Conservation (phyloP, 2,888 invertebrate species). For the Abrostola triplasia region DNA sequence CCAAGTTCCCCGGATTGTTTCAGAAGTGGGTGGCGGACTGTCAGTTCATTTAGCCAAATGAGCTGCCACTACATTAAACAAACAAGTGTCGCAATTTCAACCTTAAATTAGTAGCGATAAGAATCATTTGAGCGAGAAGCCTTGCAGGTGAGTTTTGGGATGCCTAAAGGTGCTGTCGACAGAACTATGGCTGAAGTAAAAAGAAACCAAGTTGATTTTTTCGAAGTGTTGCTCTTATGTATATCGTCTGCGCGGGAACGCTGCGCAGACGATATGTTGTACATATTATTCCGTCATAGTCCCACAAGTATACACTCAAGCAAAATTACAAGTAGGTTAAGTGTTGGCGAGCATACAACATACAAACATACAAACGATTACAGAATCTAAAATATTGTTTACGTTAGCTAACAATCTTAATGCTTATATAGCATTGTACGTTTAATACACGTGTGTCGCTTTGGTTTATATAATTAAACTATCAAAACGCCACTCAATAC, state of each 20-base stretch:
- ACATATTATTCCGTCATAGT: no score
- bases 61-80: conserved; percentile 51
- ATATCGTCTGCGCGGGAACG: no score
- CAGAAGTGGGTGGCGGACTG: conserved; percentile 50
- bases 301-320: no score
- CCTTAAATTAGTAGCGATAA: conserved; percentile 18
- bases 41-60: conserved; percentile 69
- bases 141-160: conserved; percentile 14
- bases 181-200: conserved; percentile 14
- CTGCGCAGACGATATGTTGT: no score
- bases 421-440: no score
- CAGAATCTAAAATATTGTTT: no score
- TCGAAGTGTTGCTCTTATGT: not conserved
- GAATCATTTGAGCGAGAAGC: conserved; percentile 10
- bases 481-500: not conserved
- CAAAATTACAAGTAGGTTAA: no score
- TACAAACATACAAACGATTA: no score
- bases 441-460: no score
- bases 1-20: conserved; percentile 58
- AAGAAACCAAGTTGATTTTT: not conserved
- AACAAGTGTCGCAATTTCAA: conserved; percentile 31
- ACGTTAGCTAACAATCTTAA: no score
- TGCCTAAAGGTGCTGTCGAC: conserved; percentile 14
- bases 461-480: no score
- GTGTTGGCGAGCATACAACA: no score